phyloP scores from a whole-genome alignment of 2,113 vertebrate species.

The Cranoglanis bouderius region DNA sequence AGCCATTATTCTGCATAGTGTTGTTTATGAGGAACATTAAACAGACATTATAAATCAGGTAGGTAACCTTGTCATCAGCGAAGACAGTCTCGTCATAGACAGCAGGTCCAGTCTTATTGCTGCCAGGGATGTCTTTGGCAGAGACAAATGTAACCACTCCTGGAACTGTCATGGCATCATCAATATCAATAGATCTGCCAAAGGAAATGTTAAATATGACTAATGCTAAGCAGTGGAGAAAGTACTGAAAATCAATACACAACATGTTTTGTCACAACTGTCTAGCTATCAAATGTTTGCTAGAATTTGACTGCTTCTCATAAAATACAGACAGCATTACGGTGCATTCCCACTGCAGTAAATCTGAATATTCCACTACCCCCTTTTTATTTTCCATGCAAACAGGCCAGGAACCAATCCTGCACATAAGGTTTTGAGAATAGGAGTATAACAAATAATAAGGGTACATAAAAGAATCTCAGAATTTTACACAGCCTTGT shows the following conservation, averaged over 20 bases:
- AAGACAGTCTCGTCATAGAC: conserved; percentile 84
- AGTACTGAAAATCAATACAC: background rate
- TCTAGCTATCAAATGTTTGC: background rate
- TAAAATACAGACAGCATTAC: background rate
- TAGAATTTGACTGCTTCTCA: background rate
- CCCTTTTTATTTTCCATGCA: background rate
- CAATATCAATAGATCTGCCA: conserved; percentile 80
- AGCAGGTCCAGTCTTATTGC: conserved; percentile 77
- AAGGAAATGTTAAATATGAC: background rate
- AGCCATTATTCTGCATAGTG: background rate
- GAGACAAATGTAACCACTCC: conserved; percentile 86
- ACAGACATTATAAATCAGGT: background rate
- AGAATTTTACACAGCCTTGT: background rate
- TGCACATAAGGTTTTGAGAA: background rate
- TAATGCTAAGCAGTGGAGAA: background rate
- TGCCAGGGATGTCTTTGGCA: conserved; percentile 82
- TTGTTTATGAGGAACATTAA: background rate
- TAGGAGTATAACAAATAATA: background rate
- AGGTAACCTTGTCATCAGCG: conserved; percentile 77
- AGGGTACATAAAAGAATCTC: background rate
- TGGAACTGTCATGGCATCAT: conserved; percentile 76
- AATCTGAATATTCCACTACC: background rate
- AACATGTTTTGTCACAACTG: background rate
- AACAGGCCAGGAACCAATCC: background rate
- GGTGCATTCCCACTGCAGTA: background rate